phyloP scores from a whole-genome alignment of 1,140 invertebrate species.

The Drosophila orosa region DNA sequence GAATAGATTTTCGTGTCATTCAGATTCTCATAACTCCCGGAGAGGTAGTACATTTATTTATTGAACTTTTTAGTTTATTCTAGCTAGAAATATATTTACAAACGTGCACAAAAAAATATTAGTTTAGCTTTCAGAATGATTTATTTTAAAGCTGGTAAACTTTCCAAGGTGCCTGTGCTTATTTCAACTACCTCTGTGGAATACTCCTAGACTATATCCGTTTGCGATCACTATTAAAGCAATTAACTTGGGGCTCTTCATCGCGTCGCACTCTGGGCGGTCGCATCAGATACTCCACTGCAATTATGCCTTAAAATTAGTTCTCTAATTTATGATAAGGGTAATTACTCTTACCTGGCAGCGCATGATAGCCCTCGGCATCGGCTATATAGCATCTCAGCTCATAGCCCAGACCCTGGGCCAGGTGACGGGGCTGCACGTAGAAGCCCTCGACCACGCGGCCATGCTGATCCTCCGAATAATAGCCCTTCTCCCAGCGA shows the following conservation, averaged over 20 bases:
- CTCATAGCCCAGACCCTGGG: constrained; percentile 41
- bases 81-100: constrained; percentile 23
- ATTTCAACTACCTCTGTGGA: background rate
- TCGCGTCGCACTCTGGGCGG: constrained; percentile 56
- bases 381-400: constrained; percentile 68
- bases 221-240: constrained; percentile 23
- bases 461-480: constrained; percentile 39
- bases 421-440: constrained; percentile 49
- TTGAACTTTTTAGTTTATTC: background rate
- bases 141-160: background rate
- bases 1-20: constrained; percentile 4
- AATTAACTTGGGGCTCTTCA: constrained; percentile 52
- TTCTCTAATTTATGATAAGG: too few relatives aligned
- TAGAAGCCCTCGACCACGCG: constrained; percentile 67
- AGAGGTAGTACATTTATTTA: constrained; percentile 1
- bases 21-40: background rate
- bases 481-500: constrained; percentile 64
- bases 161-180: background rate
- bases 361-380: constrained; percentile 56
- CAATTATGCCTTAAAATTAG: background rate
- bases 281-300: constrained; percentile 58
- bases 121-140: background rate
- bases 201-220: background rate
- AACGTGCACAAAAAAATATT: constrained; percentile 37
- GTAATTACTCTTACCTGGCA: constrained; percentile 26